Percentiles rank a stretch among this genome's conserved stretches.
phyloP scores from a whole-genome alignment of 2,888 invertebrate species.

The Phytoseiulus persimilis region DNA sequence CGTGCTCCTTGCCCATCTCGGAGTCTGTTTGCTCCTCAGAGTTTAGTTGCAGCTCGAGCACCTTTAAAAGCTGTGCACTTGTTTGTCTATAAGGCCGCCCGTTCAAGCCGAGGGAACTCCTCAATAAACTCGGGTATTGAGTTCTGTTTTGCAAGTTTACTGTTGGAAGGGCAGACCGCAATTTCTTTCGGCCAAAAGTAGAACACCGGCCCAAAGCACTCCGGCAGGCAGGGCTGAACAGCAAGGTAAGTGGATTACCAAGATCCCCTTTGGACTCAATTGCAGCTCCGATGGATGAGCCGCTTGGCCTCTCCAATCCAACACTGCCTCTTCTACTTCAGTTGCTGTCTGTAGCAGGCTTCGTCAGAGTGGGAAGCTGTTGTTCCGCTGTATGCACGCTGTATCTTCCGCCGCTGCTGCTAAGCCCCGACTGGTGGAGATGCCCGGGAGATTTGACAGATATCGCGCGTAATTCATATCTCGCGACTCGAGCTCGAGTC shows the following conservation, averaged over 20 bases:
- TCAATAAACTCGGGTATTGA: background rate
- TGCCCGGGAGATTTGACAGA: background rate
- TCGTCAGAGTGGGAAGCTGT: background rate
- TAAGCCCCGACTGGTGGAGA: background rate
- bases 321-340: background rate
- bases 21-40: too few species aligned
- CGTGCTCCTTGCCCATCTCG: too few species aligned
- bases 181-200: background rate
- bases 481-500: background rate
- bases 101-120: background rate
- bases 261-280: slow-evolving; percentile 5
- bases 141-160: background rate
- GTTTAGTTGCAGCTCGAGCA: too few species aligned
- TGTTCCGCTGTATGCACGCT: background rate
- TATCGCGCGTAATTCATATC: background rate
- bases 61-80: background rate
- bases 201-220: background rate
- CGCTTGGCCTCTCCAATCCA: slow-evolving; percentile 5
- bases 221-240: background rate
- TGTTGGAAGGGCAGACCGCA: background rate
- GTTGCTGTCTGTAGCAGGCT: background rate
- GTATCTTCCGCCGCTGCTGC: background rate
- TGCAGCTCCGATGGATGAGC: background rate
- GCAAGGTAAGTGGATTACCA: background rate
- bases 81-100: background rate